Evolutionary conservation across 2,888 invertebrate genomes (phyloP).

Genomic region (Mesochorus sp.): DNA sequence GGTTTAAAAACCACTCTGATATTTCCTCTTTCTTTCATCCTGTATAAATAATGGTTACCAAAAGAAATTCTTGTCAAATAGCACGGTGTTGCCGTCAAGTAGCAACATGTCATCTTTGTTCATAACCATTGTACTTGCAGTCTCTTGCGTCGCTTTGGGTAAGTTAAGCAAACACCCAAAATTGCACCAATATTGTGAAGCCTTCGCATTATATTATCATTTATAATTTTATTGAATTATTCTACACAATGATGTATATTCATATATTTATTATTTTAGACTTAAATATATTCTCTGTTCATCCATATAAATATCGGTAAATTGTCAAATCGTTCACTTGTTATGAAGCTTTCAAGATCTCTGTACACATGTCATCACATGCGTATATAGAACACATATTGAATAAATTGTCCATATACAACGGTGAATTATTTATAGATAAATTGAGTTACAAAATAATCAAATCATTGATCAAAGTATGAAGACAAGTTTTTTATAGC

Average conservation of each 20-base stretch:
- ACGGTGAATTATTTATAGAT: too few relatives aligned
- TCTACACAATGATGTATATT: neutral
- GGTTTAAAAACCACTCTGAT: too few relatives aligned
- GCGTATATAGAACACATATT: too few relatives aligned
- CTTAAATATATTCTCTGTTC: neutral
- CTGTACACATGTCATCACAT: too few relatives aligned
- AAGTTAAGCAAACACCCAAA: conserved; percentile 7
- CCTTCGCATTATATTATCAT: neutral
- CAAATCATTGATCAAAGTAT: too few relatives aligned
- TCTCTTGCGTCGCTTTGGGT: conserved; percentile 7
- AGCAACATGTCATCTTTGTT: conserved; percentile 8
- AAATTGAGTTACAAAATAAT: too few relatives aligned
- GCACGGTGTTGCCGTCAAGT: neutral
- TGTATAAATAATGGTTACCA: conserved; percentile 14
- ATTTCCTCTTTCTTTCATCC: neutral
- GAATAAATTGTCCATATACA: too few relatives aligned
- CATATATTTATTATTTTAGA: neutral
- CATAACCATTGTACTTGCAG: neutral
- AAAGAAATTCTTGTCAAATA: neutral
- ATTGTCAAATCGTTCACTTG: too few relatives aligned
- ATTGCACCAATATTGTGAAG: neutral
- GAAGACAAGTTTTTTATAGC: too few relatives aligned
- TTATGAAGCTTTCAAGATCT: too few relatives aligned
- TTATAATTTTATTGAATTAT: neutral
- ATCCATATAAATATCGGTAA: too few relatives aligned